These are phyloP conservation scores for Oryzias curvinotus DNA, from an alignment of 2,113 vertebrate species.

Conservation along the genomic window DNA sequence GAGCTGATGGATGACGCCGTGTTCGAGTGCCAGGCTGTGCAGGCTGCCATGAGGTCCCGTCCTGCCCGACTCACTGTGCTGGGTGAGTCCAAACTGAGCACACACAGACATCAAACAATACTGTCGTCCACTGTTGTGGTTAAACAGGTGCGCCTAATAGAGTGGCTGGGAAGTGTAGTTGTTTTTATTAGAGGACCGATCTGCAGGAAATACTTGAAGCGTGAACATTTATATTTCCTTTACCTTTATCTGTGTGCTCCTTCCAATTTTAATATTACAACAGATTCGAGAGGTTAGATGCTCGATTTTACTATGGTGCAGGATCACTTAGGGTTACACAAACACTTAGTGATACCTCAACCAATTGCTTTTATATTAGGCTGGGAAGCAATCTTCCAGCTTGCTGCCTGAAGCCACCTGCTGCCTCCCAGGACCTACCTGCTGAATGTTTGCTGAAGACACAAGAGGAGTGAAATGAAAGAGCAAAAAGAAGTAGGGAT, in stretches of 20 bases:
- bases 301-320: conserved; percentile 73
- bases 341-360: too few species aligned
- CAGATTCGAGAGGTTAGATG: conserved; percentile 64
- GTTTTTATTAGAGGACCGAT: too few species aligned
- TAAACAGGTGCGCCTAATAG: too few species aligned
- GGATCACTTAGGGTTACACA: conserved; percentile 60
- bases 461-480: conserved; percentile 23
- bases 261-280: conserved; percentile 59
- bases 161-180: too few species aligned
- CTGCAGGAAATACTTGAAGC: conserved; percentile 11
- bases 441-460: conserved; percentile 9
- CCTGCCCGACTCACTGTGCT: conserved; percentile 93
- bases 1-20: conserved; percentile 93
- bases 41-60: conserved; percentile 92
- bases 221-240: conserved; percentile 57
- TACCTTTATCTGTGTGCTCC: conserved; percentile 53
- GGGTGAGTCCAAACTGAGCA: conserved; percentile 78
- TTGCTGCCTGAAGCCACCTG: conserved; percentile 11
- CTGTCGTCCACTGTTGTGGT: neutral
- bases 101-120: conserved; percentile 22
- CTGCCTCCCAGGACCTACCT: conserved; percentile 8
- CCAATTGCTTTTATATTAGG: conserved; percentile 49
- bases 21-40: conserved; percentile 97
- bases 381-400: conserved; percentile 36
- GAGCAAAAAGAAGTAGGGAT: conserved; percentile 21